Evolutionary conservation across 2,113 vertebrate genomes (phyloP).

Genomic region (Picathartes gymnocephalus): DNA sequence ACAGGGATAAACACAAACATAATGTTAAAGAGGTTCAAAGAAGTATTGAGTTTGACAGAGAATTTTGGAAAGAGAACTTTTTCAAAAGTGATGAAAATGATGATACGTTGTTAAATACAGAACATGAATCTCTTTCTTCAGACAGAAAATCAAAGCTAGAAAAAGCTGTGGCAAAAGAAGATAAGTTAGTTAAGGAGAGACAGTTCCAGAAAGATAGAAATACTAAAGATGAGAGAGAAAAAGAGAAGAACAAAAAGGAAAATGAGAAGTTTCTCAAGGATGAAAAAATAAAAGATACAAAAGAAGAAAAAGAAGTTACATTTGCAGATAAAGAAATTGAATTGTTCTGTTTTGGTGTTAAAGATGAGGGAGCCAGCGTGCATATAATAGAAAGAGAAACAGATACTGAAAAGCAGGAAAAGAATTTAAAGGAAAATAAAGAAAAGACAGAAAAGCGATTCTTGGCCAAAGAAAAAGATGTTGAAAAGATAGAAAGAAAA

Average conservation of each 20-base stretch:
- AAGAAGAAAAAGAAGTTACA: conserved; percentile 78
- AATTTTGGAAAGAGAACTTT: conserved; percentile 99
- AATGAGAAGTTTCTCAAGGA: conserved; percentile 81
- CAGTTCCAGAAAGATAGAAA: conserved; percentile 83
- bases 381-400: conserved; percentile 68
- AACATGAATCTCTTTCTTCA: conserved; percentile 75
- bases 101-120: conserved; percentile 76
- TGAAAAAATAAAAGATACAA: conserved; percentile 81
- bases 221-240: conserved; percentile 86
- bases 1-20: conserved; percentile 87
- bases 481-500: conserved; percentile 86
- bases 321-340: conserved; percentile 76
- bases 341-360: conserved; percentile 57
- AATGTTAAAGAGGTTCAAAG: conserved; percentile 84
- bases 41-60: conserved; percentile 95
- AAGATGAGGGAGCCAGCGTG: conserved; percentile 46
- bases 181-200: conserved; percentile 84
- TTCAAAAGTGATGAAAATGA: conserved; percentile 97
- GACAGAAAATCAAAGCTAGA: conserved; percentile 82
- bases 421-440: conserved; percentile 72
- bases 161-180: conserved; percentile 81
- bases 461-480: conserved; percentile 83
- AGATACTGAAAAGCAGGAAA: conserved; percentile 85
- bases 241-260: conserved; percentile 87
- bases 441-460: conserved; percentile 86